These are phyloP conservation scores for Myodes glareolus DNA, from an alignment of 2,113 vertebrate species.

Conservation along the genomic window DNA sequence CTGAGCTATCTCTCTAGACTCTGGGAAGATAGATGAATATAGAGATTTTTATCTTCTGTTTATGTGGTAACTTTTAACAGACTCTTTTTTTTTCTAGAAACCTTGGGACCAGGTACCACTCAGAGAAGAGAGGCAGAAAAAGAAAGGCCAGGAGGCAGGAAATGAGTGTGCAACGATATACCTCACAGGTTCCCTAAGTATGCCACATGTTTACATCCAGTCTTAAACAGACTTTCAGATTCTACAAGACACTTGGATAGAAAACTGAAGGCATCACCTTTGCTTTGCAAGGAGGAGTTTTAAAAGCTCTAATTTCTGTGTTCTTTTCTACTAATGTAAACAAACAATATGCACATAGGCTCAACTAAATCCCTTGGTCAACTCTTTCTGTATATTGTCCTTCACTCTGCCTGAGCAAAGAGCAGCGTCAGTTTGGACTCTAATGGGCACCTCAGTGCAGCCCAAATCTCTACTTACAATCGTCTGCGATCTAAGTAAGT, in stretches of 20 bases:
- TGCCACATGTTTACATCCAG: not conserved
- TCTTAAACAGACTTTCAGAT: not conserved
- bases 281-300: not conserved
- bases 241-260: not conserved
- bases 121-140: not conserved
- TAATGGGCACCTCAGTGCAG: not conserved
- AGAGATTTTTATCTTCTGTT: conserved; percentile 8
- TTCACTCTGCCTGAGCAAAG: not conserved
- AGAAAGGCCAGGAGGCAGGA: not conserved
- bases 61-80: not conserved
- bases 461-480: not conserved
- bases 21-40: not conserved
- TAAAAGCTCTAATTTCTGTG: not conserved
- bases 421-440: not conserved
- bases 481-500: conserved; percentile 3
- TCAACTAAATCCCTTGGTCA: not conserved
- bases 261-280: not conserved
- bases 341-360: not conserved
- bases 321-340: not conserved
- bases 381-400: not conserved
- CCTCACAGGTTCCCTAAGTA: not conserved
- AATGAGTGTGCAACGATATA: not conserved
- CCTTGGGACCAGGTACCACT: not conserved
- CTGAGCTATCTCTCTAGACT: not conserved
- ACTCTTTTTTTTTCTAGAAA: not conserved